Conservation (phyloP, 2,888 invertebrate genomes). For the Gortyna flavago region DNA sequence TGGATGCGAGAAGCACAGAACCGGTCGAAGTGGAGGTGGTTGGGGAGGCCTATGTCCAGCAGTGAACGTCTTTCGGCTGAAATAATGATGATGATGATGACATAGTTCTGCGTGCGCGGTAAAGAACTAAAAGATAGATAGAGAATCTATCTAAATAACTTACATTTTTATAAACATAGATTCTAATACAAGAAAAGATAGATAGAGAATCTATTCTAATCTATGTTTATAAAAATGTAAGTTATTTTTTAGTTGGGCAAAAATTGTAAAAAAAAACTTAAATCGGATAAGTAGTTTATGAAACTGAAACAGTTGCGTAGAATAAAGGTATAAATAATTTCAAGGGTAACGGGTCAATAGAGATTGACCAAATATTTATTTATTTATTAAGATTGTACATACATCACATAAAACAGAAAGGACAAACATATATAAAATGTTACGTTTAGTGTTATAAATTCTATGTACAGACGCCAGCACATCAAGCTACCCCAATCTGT, state of each 20-base stretch:
- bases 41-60: no score
- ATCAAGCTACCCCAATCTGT: no score
- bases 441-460: not conserved
- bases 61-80: no score
- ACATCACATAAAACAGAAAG: not conserved
- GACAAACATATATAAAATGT: not conserved
- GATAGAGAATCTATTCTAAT: not conserved
- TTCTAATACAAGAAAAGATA: no score
- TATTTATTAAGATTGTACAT: not conserved
- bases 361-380: not conserved
- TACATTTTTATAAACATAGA: no score
- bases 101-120: not conserved
- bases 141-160: no score
- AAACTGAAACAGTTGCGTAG: not conserved
- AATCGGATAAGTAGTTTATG: no score
- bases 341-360: not conserved
- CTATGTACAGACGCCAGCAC: no score
- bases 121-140: not conserved
- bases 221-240: not conserved
- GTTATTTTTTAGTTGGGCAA: not conserved
- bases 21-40: no score
- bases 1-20: no score
- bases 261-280: not conserved
- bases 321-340: not conserved
- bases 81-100: no score